Base-by-base conservation (phyloP, 2,113 vertebrate species). In the Nipponia nippon region DNA sequence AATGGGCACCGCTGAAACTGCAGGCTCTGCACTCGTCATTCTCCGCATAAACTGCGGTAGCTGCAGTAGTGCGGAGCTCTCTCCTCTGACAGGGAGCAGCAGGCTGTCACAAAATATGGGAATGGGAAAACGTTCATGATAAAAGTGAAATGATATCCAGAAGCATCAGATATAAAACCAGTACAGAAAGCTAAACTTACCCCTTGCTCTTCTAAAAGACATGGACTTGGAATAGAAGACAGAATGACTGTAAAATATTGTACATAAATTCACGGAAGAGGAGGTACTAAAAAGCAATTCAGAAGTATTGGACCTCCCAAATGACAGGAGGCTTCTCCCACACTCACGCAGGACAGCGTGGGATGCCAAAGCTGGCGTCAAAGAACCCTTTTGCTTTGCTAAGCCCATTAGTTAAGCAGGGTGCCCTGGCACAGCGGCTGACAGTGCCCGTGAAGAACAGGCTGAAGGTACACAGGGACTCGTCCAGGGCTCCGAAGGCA, bases 21-120 rank as follows among this genome's bases (percentile, higher is more conserved):
- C 32, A n/a, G 10, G 3, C 46, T 1, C 3, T 1, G n/a, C 0
- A 20, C 63, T 11, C 21, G 42, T 14, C 56, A 27, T 18, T n/a
- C 4, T 59, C 79, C 25, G 47, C 11, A 0, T 0, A 9, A 22
- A 30, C 32, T 19, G 32, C 4, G 29, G 52, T 3, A 25, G 52
- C 52, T 69, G 29, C 40, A 42, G 72, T 16, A 49, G 20, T 4
- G 15, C 11, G 3, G 49, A 71, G 63, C 49, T 42, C 49, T 42
- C 21, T 49, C 63, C 55, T 30, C 32, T 5, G 30, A 49, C 18
- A 7, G 0, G 13, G 32, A 44, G 56, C 15, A 71, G 27, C 59
- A 36, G 16, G 10, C 40, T 63, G 30, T 16, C 65, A 34, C 50
- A 63, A 71, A 49, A 78, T 16, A n/a, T 7, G 10, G 4, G 29